Base-by-base conservation (phyloP, 2,888 invertebrate genomes). In the Parnassius apollo region DNA sequence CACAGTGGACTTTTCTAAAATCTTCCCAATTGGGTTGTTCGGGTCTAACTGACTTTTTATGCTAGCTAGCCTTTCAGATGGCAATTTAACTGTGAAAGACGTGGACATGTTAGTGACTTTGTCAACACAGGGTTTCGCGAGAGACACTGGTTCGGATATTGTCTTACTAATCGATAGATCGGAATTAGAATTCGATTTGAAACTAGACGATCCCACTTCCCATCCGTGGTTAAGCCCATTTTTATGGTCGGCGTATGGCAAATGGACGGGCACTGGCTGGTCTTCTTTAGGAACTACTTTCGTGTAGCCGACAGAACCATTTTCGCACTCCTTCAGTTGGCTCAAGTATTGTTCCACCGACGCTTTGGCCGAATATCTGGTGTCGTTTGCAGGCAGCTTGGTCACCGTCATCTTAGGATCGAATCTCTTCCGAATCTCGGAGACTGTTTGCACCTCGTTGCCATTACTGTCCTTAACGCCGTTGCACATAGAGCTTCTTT, bases 381-480 rank as follows among this genome's bases (percentile, higher is more conserved):
- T 66, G 44, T 92, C 91, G 69, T 91, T 86, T 7, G 88, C 77
- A 1, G 91, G 92, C 53, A 92, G 78, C 73, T 90, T 89, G 1
- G 91, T 92, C 4, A 90, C 91, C 0, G 91, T 81, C 91, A 92
- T 91, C 76, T 91, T 91, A 3, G 80, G 70, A 75, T 93, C 94
- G 78, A 93, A 93, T 69, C 91, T 87, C 72, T 93, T 93, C 64
- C 93, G 82, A 61, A 94, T 92, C 71, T 94, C 94, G 1, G 93
- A 92, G 7, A 94, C 93, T 7, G 93, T 92, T 2, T 93, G 91
- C 65, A 92, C 86, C 69, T 92, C 92, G 74, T 93, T 93, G 13
- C 93, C 93, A 75, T 94, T 94, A 68, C 89, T 92, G 75, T 94
- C 93, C 70, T 93, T 93, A 55, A 83, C 77, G 51, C 92, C 92